Percentiles rank a stretch among this genome's conserved stretches.
Evolutionary conservation across 1,140 invertebrate species (phyloP).

Genomic region (Nymphalis io): DNA sequence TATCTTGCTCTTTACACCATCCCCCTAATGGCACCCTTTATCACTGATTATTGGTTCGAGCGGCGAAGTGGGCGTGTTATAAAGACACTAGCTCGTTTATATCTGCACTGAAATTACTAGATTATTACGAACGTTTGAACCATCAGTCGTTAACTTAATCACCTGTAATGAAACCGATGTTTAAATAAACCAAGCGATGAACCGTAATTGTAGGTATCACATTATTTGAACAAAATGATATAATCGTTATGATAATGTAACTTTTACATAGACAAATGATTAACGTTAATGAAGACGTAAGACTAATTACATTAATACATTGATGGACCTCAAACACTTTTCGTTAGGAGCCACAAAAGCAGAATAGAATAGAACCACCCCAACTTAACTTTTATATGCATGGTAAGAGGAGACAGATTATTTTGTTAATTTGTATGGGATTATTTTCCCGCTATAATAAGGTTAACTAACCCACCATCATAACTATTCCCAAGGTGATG

Average conservation of each 20-base stretch:
- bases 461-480: too few relatives aligned
- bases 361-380: too few relatives aligned
- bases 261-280: not conserved
- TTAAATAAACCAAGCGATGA: constrained; percentile 27
- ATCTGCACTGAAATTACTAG: constrained; percentile 38
- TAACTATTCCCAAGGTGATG: too few relatives aligned
- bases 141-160: constrained; percentile 44
- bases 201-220: constrained; percentile 21
- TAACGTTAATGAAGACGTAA: not conserved
- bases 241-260: not conserved
- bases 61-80: constrained; percentile 40
- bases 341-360: too few relatives aligned
- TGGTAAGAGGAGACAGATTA: too few relatives aligned
- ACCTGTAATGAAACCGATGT: constrained; percentile 35
- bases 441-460: too few relatives aligned
- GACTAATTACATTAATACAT: not conserved
- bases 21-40: constrained; percentile 40
- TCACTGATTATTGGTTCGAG: constrained; percentile 39
- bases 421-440: too few relatives aligned
- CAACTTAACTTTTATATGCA: too few relatives aligned
- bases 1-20: constrained; percentile 34
- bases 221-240: constrained; percentile 11
- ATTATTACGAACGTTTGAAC: constrained; percentile 35
- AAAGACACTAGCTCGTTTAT: constrained; percentile 36
- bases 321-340: too few relatives aligned